Percentiles rank a stretch among this genome's conserved stretches.
Evolutionary conservation across 2,888 invertebrate genomes (phyloP).

Genomic region (Torymus aiolomorphi): DNA sequence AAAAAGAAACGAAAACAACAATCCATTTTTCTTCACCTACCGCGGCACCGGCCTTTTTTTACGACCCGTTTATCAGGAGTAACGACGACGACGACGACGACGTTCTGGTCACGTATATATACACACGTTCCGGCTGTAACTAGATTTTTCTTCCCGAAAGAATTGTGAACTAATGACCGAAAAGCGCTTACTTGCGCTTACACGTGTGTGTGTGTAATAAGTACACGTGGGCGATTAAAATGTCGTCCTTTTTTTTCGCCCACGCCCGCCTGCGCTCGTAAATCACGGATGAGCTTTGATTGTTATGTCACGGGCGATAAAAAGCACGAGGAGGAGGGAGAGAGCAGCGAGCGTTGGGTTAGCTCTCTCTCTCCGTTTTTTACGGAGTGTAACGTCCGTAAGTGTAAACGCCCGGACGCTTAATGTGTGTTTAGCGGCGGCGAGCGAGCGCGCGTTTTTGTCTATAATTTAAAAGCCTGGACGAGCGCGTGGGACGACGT

Average conservation of each 20-base stretch:
- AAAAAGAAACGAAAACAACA: neutral
- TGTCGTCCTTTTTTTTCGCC: no score
- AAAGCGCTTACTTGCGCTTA: neutral
- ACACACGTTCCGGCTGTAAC: neutral
- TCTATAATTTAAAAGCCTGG: no score
- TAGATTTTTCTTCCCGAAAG: slow-evolving; percentile 39
- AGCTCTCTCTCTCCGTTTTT: no score
- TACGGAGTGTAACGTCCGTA: no score
- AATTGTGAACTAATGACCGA: slow-evolving; percentile 26
- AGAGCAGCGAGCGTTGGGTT: no score
- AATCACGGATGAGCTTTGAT: neutral
- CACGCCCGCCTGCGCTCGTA: neutral
- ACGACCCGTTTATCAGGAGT: slow-evolving; percentile 40
- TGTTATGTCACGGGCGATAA: neutral
- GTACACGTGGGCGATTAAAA: no score
- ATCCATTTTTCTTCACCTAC: slow-evolving; percentile 5
- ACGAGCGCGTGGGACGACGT: no score
- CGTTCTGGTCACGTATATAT: slow-evolving; percentile 4
- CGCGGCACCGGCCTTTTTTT: neutral
- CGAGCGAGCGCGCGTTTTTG: no score
- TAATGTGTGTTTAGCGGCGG: no score
- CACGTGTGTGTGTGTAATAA: neutral
- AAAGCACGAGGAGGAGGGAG: neutral
- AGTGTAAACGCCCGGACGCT: no score
- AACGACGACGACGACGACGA: slow-evolving; percentile 23